Evolutionary conservation across 1,140 invertebrate species (phyloP).

Genomic region (Diprion similis): DNA sequence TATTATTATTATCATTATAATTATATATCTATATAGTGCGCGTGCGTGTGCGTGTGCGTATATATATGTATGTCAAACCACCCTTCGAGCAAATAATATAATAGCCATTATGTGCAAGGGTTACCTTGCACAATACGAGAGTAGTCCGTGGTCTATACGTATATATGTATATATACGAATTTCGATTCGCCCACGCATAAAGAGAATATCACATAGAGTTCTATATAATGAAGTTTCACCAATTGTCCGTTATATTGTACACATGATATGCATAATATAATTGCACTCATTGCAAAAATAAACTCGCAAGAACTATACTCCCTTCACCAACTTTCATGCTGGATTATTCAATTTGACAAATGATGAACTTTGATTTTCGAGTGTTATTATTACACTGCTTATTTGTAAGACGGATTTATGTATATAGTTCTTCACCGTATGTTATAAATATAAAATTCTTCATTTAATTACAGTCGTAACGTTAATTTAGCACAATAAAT

Average conservation of each 20-base stretch:
- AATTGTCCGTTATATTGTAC: not conserved
- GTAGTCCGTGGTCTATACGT: not conserved
- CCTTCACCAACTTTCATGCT: no score
- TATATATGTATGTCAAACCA: not conserved
- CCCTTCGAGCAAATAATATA: not conserved
- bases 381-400: no score
- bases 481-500: no score
- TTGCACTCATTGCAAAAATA: not conserved
- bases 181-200: not conserved
- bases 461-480: no score
- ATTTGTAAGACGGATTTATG: no score
- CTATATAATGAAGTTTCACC: not conserved
- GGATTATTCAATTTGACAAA: no score
- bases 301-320: not conserved
- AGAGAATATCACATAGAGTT: not conserved
- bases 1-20: not conserved
- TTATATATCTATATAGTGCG: not conserved
- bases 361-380: no score
- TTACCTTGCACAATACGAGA: not conserved
- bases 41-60: no score
- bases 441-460: no score
- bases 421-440: no score
- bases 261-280: not conserved
- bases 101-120: slow-evolving; percentile 1
- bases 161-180: no score